A percentile compares a stretch with the other conserved stretches of the same genome.
Evolutionary conservation across 2,888 invertebrate species (phyloP).

Genomic region (Orchesella flavescens): DNA sequence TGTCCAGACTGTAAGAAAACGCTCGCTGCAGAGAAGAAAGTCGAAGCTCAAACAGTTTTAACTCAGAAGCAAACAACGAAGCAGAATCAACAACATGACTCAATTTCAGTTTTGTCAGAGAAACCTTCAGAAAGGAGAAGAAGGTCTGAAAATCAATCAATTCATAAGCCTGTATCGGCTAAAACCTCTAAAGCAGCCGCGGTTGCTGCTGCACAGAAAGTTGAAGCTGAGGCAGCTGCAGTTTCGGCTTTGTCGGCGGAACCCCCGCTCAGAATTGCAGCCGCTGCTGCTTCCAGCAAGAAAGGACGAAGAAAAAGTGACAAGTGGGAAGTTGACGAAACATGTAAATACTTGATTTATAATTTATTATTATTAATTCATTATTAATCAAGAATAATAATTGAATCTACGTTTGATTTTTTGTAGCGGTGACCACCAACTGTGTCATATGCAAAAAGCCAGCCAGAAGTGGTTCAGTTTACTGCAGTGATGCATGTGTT

Average conservation of each 20-base stretch:
- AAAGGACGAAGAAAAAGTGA: slow-evolving; percentile 35
- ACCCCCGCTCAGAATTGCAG: slow-evolving; percentile 51
- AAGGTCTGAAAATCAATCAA: not conserved
- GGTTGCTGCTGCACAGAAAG: slow-evolving; percentile 46
- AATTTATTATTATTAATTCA: not conserved
- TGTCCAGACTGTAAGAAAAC: slow-evolving; percentile 86
- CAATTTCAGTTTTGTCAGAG: slow-evolving; percentile 12
- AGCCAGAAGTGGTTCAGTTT: slow-evolving; percentile 87
- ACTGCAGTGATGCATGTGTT: slow-evolving; percentile 92
- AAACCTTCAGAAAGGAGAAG: slow-evolving; percentile 13
- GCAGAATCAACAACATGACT: slow-evolving; percentile 25
- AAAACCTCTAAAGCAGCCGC: slow-evolving; percentile 5
- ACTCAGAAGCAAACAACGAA: slow-evolving; percentile 36
- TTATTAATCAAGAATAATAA: not conserved
- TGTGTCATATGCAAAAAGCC: slow-evolving; percentile 87
- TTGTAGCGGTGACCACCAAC: slow-evolving; percentile 6
- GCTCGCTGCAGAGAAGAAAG: slow-evolving; percentile 74
- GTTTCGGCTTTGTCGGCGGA: slow-evolving; percentile 43
- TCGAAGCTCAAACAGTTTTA: not conserved
- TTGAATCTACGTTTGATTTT: not conserved
- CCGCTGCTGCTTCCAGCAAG: slow-evolving; percentile 31
- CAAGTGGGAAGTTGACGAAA: not conserved
- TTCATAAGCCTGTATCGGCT: not conserved
- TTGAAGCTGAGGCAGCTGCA: slow-evolving; percentile 55
- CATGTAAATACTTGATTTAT: not conserved